Conservation (phyloP, 1,140 invertebrate genomes). For the Triops longicaudatus region DNA sequence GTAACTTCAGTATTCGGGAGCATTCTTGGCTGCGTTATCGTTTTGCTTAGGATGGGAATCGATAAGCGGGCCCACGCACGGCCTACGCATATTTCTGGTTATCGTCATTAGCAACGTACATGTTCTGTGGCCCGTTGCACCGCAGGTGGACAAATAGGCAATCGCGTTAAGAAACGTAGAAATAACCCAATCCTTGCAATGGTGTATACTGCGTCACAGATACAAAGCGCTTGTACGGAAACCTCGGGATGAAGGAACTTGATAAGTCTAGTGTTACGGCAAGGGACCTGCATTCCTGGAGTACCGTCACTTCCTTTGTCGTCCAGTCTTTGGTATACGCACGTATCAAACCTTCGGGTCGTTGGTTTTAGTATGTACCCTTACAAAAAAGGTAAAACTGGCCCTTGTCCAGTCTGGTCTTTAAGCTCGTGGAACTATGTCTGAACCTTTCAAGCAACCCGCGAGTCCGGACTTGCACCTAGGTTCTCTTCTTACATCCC, state of each 20-base stretch:
- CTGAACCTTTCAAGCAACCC: background rate
- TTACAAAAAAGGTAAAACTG: background rate
- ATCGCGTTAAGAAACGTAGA: background rate
- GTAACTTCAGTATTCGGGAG: too few relatives aligned
- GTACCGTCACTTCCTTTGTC: constrained; percentile 9
- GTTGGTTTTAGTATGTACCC: background rate
- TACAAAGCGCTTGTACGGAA: background rate
- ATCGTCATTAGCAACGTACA: background rate
- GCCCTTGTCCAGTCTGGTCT: background rate
- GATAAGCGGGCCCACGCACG: background rate
- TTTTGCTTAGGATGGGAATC: background rate
- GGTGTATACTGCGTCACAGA: background rate
- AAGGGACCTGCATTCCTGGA: background rate
- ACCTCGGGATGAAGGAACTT: background rate
- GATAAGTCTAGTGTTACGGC: background rate
- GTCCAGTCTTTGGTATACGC: background rate
- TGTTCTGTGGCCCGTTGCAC: background rate
- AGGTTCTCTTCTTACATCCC: background rate
- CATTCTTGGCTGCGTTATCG: background rate
- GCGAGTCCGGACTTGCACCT: background rate
- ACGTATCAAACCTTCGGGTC: background rate
- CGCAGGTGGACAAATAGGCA: too few relatives aligned
- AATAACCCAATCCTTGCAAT: background rate
- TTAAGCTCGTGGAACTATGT: background rate
- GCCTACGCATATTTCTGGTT: background rate